Percentiles rank a stretch among this genome's conserved stretches.
Conservation (phyloP, 2,888 invertebrate species). For the Meghimatium bilineatum region DNA sequence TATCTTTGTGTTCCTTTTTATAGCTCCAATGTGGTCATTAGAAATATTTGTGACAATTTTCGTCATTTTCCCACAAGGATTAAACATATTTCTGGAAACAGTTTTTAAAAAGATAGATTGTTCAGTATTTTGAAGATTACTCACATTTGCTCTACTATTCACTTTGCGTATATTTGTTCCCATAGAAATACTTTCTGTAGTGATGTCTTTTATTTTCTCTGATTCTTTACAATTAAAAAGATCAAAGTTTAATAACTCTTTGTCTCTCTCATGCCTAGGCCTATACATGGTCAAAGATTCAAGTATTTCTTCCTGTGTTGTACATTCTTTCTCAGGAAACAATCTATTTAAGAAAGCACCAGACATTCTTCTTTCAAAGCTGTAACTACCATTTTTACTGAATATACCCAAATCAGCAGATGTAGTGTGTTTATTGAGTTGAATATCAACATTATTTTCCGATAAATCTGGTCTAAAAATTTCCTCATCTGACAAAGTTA, state of each 20-base stretch:
- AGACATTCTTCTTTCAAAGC: not conserved
- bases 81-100: not conserved
- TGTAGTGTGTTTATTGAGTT: not conserved
- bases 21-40: not conserved
- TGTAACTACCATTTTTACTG: not conserved
- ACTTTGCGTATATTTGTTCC: not conserved
- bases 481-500: slow-evolving; percentile 46
- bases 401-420: not conserved
- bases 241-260: not conserved
- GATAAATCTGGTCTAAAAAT: not conserved
- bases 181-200: not conserved
- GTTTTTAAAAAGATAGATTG: not conserved
- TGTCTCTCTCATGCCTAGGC: not conserved
- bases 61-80: not conserved
- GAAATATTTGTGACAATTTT: not conserved
- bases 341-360: not conserved
- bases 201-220: no score
- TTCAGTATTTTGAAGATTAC: not conserved
- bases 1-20: no score
- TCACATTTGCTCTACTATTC: not conserved
- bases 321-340: not conserved
- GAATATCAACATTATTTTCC: not conserved
- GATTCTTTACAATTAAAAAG: not conserved
- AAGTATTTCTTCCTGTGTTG: not conserved
- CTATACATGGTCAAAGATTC: not conserved